Percentiles rank a stretch among this genome's conserved stretches.
These are phyloP conservation scores for Cantharis nigra DNA, from an alignment of 2,888 invertebrate genomes.

Conservation along the genomic window DNA sequence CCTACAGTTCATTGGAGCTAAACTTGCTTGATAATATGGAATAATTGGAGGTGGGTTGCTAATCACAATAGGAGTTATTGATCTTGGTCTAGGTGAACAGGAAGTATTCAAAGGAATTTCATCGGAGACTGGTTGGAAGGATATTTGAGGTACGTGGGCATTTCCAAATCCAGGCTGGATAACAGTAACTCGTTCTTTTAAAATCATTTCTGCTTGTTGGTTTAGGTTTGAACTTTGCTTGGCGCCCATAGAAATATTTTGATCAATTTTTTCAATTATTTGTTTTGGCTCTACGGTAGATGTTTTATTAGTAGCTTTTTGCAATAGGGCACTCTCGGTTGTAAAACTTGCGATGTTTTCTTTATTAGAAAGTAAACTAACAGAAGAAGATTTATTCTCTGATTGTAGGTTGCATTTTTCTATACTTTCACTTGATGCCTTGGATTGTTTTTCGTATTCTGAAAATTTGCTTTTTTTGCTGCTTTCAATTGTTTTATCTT, in stretches of 20 bases:
- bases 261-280: background rate
- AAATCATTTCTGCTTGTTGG: background rate
- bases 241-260: background rate
- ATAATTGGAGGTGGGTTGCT: slow-evolving; percentile 77
- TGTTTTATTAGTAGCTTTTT: background rate
- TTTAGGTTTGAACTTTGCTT: background rate
- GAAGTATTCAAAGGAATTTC: slow-evolving; percentile 55
- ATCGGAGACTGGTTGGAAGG: slow-evolving; percentile 64
- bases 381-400: background rate
- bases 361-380: background rate
- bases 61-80: slow-evolving; percentile 72
- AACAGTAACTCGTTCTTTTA: slow-evolving; percentile 45
- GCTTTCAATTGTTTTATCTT: slow-evolving; percentile 18
- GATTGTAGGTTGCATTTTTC: background rate
- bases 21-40: slow-evolving; percentile 79
- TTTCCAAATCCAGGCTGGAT: slow-evolving; percentile 44
- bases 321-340: background rate
- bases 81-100: slow-evolving; percentile 61
- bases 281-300: background rate
- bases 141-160: slow-evolving; percentile 55
- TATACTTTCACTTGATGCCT: background rate
- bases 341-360: background rate
- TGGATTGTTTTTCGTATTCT: background rate
- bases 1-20: slow-evolving; percentile 69
- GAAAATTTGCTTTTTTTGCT: background rate